Evolutionary conservation across 1,140 invertebrate species (phyloP).

Genomic region (Listronotus bonariensis): DNA sequence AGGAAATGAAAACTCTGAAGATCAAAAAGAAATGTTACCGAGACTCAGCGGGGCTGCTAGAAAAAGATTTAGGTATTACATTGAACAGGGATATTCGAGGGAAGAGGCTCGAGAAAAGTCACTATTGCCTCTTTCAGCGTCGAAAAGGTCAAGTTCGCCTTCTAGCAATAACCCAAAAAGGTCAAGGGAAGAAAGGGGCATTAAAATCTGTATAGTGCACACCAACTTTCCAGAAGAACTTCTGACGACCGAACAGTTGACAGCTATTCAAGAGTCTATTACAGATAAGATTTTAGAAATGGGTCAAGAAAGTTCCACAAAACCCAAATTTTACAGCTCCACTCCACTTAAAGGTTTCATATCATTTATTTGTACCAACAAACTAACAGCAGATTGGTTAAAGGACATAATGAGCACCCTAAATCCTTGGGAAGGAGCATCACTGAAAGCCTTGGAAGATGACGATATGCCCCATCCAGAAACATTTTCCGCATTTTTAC

Average conservation of each 20-base stretch:
- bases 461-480: slow-evolving; percentile 11
- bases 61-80: too few relatives aligned
- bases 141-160: too few relatives aligned
- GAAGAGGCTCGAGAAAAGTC: too few relatives aligned
- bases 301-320: not conserved
- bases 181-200: too few relatives aligned
- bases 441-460: slow-evolving; percentile 12
- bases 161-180: too few relatives aligned
- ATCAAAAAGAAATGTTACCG: too few relatives aligned
- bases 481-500: not conserved
- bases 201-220: slow-evolving; percentile 9
- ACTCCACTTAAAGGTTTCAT: slow-evolving; percentile 10
- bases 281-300: not conserved
- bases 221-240: slow-evolving; percentile 2
- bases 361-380: slow-evolving; percentile 13
- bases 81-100: too few relatives aligned
- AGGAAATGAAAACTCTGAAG: too few relatives aligned
- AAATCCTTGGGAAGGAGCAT: slow-evolving; percentile 4
- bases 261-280: slow-evolving; percentile 8
- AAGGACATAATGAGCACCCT: slow-evolving; percentile 3
- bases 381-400: slow-evolving; percentile 15
- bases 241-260: slow-evolving; percentile 3
- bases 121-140: too few relatives aligned
- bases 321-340: slow-evolving; percentile 14
- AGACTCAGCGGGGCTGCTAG: too few relatives aligned